Percentiles rank a stretch among this genome's conserved stretches.
Evolutionary conservation across 2,797 vertebrate species (phyloP).

Genomic region (Hipposideros larvatus): DNA sequence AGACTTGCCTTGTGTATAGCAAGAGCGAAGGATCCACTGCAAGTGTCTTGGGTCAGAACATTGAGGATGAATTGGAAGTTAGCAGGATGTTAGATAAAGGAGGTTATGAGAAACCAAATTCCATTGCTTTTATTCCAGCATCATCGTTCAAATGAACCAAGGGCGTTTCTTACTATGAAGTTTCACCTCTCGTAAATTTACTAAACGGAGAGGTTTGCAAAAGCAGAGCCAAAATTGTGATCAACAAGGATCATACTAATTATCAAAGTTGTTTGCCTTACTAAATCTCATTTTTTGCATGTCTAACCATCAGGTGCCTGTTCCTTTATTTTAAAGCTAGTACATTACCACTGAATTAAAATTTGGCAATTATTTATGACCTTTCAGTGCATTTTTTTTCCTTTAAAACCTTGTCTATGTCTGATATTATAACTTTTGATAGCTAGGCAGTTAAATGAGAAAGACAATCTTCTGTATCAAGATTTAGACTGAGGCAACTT

Average conservation of each 20-base stretch:
- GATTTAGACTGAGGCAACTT: constrained; percentile 75
- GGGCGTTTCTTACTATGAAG: not conserved
- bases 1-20: not conserved
- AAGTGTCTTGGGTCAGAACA: not conserved
- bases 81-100: not conserved
- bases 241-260: not conserved
- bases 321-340: constrained; percentile 48
- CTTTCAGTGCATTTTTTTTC: constrained; percentile 71
- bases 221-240: constrained; percentile 39
- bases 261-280: not conserved
- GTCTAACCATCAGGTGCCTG: not conserved
- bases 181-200: constrained; percentile 43
- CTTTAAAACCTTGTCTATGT: constrained; percentile 73
- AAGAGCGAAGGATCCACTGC: not conserved
- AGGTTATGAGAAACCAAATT: constrained; percentile 8
- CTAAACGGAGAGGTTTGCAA: constrained; percentile 12
- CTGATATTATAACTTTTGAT: constrained; percentile 82
- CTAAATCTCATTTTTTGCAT: not conserved
- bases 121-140: not conserved
- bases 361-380: constrained; percentile 73
- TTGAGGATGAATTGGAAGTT: not conserved
- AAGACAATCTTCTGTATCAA: constrained; percentile 76
- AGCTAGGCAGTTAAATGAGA: constrained; percentile 79
- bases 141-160: not conserved
- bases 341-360: constrained; percentile 67